A percentile compares a stretch with the other conserved stretches of the same genome.
Evolutionary conservation across 2,888 invertebrate genomes (phyloP).

Genomic region (Automeris io): DNA sequence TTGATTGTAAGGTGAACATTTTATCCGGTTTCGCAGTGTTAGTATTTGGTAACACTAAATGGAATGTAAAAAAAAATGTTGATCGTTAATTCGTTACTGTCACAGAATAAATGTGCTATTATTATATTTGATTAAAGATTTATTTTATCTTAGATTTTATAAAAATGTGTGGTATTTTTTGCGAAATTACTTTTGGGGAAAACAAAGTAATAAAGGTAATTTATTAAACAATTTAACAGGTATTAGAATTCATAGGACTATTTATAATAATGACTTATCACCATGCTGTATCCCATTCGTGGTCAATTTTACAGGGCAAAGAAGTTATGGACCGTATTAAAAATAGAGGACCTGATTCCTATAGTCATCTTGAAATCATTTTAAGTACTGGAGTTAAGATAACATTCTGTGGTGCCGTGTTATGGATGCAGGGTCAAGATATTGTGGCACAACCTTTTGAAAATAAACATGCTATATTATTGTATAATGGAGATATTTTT

Average conservation of each 20-base stretch:
- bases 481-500: conserved; percentile 95
- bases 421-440: conserved; percentile 89
- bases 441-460: conserved; percentile 83
- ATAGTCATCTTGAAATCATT: conserved; percentile 28
- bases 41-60: too few species aligned
- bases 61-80: too few species aligned
- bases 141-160: too few species aligned
- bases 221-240: conserved; percentile 5
- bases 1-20: too few species aligned
- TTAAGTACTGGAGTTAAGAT: conserved; percentile 23
- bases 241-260: too few species aligned
- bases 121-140: too few species aligned
- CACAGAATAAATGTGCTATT: too few species aligned
- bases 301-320: conserved; percentile 57
- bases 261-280: too few species aligned
- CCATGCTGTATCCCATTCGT: too few species aligned
- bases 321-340: conserved; percentile 51
- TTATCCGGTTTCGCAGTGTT: too few species aligned
- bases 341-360: conserved; percentile 78
- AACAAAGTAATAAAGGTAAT: conserved; percentile 23
- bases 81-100: too few species aligned
- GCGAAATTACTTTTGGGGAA: conserved; percentile 45
- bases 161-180: conserved; percentile 75
- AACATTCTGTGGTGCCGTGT: conserved; percentile 77
- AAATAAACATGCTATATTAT: conserved; percentile 78